Evolutionary conservation across 2,888 invertebrate species (phyloP).

Genomic region (Poecilobothrus nobilitatus): DNA sequence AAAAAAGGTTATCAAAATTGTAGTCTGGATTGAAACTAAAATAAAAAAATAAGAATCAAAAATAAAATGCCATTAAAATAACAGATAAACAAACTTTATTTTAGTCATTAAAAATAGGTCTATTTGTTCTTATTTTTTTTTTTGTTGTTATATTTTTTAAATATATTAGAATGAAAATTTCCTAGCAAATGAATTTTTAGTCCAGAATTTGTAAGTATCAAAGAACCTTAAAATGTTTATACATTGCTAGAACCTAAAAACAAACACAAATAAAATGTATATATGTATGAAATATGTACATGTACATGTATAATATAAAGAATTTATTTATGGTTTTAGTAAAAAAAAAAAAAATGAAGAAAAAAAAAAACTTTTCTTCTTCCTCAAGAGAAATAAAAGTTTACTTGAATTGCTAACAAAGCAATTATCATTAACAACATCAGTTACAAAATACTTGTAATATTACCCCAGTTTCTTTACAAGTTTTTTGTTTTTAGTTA

Average conservation of each 20-base stretch:
- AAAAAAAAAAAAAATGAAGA: too few species aligned
- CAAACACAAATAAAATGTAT: too few species aligned
- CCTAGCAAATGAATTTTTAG: too few species aligned
- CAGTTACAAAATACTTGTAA: constrained; percentile 5
- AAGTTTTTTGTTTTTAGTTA: background rate
- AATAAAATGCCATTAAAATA: background rate
- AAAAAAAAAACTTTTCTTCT: background rate
- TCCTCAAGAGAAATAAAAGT: background rate
- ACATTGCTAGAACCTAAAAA: too few species aligned
- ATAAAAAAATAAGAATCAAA: background rate
- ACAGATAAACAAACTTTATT: background rate
- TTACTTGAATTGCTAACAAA: constrained; percentile 4
- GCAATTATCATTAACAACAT: constrained; percentile 6
- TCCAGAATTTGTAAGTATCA: too few species aligned
- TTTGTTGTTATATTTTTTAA: background rate
- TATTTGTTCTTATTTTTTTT: background rate
- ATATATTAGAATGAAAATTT: background rate
- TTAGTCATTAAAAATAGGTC: background rate
- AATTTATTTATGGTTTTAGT: background rate
- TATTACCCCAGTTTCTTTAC: background rate
- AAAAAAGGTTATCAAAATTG: too few species aligned
- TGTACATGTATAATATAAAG: background rate
- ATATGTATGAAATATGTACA: background rate
- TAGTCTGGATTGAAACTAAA: background rate
- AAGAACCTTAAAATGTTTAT: too few species aligned